Percentiles rank a stretch among this genome's conserved stretches.
phyloP scores from a whole-genome alignment of 2,888 invertebrate genomes.

The Leptopilina drosophilae region DNA sequence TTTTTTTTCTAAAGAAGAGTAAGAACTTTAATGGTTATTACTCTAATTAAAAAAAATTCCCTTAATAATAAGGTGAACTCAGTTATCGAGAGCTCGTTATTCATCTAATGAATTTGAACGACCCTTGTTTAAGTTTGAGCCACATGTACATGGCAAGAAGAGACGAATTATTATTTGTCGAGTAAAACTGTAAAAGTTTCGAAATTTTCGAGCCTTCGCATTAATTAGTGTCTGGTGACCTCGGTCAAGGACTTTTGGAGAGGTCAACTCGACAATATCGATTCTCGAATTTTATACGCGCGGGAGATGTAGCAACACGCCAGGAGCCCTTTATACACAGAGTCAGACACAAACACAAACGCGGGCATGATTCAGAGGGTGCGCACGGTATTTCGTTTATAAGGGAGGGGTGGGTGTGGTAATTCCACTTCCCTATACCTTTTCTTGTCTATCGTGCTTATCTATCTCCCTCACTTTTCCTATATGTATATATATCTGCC shows the following conservation, averaged over 20 bases:
- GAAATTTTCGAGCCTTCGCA: neutral
- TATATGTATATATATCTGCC: constrained; percentile 9
- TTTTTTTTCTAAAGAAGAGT: too few relatives aligned
- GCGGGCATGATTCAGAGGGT: constrained; percentile 64
- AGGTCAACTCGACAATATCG: constrained; percentile 47
- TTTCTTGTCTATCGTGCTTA: constrained; percentile 32
- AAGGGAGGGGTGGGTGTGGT: constrained; percentile 47
- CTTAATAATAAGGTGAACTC: too few relatives aligned
- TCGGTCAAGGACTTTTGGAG: constrained; percentile 51
- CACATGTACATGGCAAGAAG: neutral
- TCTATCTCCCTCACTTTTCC: constrained; percentile 31
- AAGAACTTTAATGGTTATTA: too few relatives aligned
- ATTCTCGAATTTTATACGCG: constrained; percentile 49
- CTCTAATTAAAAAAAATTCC: too few relatives aligned
- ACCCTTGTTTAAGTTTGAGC: neutral
- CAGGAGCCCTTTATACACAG: constrained; percentile 42
- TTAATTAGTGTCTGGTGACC: constrained; percentile 39
- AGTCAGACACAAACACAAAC: neutral
- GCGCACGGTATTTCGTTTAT: constrained; percentile 54
- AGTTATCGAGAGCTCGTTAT: too few relatives aligned
- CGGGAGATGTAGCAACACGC: constrained; percentile 44
- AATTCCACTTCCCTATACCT: constrained; percentile 42
- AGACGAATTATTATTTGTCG: neutral
- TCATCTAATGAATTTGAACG: neutral
- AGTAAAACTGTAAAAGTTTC: neutral